Base-by-base conservation (phyloP, 2,113 vertebrate genomes). In the Megalops atlanticus region DNA sequence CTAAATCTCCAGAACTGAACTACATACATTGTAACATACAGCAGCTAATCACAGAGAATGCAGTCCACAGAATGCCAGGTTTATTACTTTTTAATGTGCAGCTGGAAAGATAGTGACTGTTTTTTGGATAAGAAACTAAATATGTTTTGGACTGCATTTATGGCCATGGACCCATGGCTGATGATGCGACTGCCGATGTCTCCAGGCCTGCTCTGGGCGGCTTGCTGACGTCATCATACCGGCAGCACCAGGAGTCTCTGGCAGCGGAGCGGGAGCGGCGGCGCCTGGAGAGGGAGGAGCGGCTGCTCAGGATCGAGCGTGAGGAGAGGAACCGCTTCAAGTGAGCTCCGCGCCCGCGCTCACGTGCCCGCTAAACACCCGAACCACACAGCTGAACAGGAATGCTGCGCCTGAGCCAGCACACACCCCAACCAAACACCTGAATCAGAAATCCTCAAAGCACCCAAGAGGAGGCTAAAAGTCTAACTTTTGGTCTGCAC, bases 281-380 rank as follows among this genome's bases (percentile, higher is more conserved):
- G 45, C 95, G 97, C 7, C 90, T 93, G 83, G 97, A 99, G 89
- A 94, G 97, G 91, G 98, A 99, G 77, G 97, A 98, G 80, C 95
- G 97, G n/a, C 88, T 99, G 89, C 97, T 97, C 91, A 94, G 95
- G 82, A 98, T 99, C 84, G 97, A 98, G 86, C 93, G 95, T 47
- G 97, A 99, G 86, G 98, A 99, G 89, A 96, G 98, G 85, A 97
- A 94, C 90, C 96, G 96, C 85, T 98, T 97, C 91, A 98, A 94
- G 98, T 99, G 92, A 92, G 96, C 86, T 16, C 38, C 35, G 1
- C 14, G 43, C 43, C 6, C 0, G 14, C 43, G 14, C 7, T 31
- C 14, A 10, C 68, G 12, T 24, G n/a, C 11, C 35, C 16, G 33
- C 36, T 3, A 4, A 35, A 71, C 12, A 71, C 69, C 35, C 35